Evolutionary conservation across 2,797 vertebrate genomes (phyloP).

Genomic region (Mycteria americana): DNA sequence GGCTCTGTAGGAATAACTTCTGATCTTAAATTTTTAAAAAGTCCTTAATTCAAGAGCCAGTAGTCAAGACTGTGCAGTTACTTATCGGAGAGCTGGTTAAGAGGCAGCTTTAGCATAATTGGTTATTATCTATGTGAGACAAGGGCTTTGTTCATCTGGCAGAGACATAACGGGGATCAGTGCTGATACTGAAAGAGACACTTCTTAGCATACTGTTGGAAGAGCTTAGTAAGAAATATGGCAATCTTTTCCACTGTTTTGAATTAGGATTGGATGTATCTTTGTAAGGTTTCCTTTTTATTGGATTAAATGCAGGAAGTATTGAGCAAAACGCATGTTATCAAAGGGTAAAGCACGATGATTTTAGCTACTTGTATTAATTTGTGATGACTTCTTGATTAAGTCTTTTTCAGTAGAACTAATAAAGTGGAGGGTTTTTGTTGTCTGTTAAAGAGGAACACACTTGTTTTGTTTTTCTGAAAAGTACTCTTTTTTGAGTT

Average conservation of each 20-base stretch:
- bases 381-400: background rate
- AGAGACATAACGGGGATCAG: background rate
- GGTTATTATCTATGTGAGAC: background rate
- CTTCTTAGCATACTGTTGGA: background rate
- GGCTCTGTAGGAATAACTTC: background rate
- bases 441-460: background rate
- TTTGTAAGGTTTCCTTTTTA: background rate
- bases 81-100: background rate
- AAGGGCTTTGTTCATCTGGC: background rate
- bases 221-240: background rate
- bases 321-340: rapidly evolving
- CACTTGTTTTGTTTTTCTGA: background rate
- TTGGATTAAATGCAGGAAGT: background rate
- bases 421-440: background rate
- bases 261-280: background rate
- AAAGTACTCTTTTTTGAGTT: background rate
- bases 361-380: background rate
- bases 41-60: background rate
- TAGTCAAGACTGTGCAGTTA: background rate
- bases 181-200: background rate
- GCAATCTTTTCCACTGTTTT: background rate
- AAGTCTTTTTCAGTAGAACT: background rate
- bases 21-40: background rate
- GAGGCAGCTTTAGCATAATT: background rate
- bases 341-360: background rate